Percentiles rank a stretch among this genome's conserved stretches.
phyloP scores from a whole-genome alignment of 2,888 invertebrate genomes.

The Catotricha subobsoleta region DNA sequence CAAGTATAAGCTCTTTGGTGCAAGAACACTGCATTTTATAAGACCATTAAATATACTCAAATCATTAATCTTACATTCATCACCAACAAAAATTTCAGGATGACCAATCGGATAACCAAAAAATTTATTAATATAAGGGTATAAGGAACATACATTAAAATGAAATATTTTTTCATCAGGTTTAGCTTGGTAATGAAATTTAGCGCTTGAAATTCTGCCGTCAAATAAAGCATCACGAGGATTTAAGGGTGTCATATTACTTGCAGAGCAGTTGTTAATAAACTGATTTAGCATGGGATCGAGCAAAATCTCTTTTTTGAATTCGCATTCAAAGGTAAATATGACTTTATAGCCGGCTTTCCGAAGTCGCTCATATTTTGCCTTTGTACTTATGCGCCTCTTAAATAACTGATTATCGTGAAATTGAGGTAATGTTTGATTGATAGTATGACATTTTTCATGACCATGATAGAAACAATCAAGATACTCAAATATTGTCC shows the following conservation, averaged over 20 bases:
- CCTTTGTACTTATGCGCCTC: not conserved
- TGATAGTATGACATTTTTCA: not conserved
- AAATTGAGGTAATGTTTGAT: not conserved
- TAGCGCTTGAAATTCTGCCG: slow-evolving; percentile 14
- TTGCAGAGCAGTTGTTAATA: not conserved
- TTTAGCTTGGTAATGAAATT: slow-evolving; percentile 13
- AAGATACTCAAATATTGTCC: not conserved
- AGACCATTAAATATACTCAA: slow-evolving; percentile 13
- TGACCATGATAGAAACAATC: not conserved
- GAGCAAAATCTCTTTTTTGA: not conserved
- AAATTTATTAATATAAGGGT: slow-evolving; percentile 17
- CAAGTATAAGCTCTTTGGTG: slow-evolving; percentile 15
- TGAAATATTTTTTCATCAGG: slow-evolving; percentile 15
- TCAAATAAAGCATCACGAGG: slow-evolving; percentile 16
- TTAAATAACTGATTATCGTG: not conserved
- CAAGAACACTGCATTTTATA: slow-evolving; percentile 14
- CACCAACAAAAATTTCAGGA: slow-evolving; percentile 15
- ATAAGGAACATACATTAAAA: slow-evolving; percentile 16
- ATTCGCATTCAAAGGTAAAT: not conserved
- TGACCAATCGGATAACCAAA: slow-evolving; percentile 17
- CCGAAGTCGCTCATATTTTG: not conserved
- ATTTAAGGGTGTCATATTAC: slow-evolving; percentile 9
- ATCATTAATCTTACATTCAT: slow-evolving; percentile 9
- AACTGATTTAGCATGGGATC: not conserved
- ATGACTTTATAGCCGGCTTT: not conserved